These are phyloP conservation scores for Aphelenchoides avenae DNA, from an alignment of 1,140 invertebrate genomes.

Conservation along the genomic window DNA sequence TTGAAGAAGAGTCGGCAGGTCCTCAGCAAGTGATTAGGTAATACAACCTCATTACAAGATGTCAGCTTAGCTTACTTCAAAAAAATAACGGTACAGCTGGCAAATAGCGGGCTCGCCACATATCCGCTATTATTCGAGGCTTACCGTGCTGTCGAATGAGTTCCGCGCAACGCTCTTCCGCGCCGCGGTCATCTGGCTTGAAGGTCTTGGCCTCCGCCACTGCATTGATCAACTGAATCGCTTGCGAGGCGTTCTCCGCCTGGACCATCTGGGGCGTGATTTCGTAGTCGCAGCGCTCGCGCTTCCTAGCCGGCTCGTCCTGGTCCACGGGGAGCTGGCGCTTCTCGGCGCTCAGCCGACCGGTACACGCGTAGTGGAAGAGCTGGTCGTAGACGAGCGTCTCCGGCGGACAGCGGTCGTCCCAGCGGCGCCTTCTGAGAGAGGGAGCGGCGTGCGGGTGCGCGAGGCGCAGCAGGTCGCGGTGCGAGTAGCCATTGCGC, in stretches of 20 bases:
- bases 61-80: too few species aligned
- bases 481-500: slow-evolving; percentile 69
- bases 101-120: too few species aligned
- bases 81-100: too few species aligned
- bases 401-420: too few species aligned
- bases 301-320: slow-evolving; percentile 13
- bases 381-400: slow-evolving; percentile 45
- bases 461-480: slow-evolving; percentile 68
- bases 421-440: too few species aligned
- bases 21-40: too few species aligned
- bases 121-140: too few species aligned
- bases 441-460: slow-evolving; percentile 62
- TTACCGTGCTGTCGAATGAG: slow-evolving; percentile 27
- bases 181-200: slow-evolving; percentile 13
- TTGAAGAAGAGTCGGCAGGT: too few species aligned
- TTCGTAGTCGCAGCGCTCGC: slow-evolving; percentile 16
- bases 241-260: slow-evolving; percentile 15
- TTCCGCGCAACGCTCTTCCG: slow-evolving; percentile 21
- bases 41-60: too few species aligned
- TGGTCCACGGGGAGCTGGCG: not conserved
- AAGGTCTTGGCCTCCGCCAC: slow-evolving; percentile 8
- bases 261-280: slow-evolving; percentile 61
- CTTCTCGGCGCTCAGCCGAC: slow-evolving; percentile 22
- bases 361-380: slow-evolving; percentile 46
- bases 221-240: slow-evolving; percentile 18